Percentiles rank a stretch among this genome's conserved stretches.
These are phyloP conservation scores for Calyptomena viridis DNA, from an alignment of 2,113 vertebrate genomes.

Conservation along the genomic window DNA sequence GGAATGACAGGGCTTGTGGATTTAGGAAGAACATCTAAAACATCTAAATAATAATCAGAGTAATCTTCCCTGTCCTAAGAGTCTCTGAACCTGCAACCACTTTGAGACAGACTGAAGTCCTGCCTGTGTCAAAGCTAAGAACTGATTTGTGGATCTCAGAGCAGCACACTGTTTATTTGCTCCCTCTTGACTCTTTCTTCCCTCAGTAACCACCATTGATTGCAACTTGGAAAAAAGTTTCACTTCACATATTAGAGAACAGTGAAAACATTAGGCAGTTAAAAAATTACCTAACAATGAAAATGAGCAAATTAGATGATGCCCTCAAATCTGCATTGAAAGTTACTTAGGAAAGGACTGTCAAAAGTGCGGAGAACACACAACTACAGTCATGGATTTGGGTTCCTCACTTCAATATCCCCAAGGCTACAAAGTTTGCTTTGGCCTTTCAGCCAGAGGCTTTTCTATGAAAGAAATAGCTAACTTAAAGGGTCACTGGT, in stretches of 20 bases:
- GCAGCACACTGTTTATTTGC: neutral
- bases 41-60: neutral
- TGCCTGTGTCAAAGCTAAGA: neutral
- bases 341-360: neutral
- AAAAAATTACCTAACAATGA: neutral
- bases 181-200: neutral
- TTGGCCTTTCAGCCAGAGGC: neutral
- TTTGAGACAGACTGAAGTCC: neutral
- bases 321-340: neutral
- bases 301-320: neutral
- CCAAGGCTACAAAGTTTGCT: neutral
- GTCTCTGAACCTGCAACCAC: neutral
- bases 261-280: neutral
- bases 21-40: neutral
- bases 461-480: neutral
- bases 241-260: neutral
- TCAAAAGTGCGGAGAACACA: neutral
- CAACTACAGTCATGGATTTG: neutral
- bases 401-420: neutral
- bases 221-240: neutral
- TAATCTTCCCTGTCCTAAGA: neutral
- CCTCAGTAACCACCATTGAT: neutral
- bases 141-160: neutral
- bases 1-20: neutral
- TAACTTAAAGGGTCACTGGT: neutral